Evolutionary conservation across 1,140 invertebrate species (phyloP), one percentile per base, ranked within the genome.

Genomic region (Cheumatopsyche charites): DNA sequence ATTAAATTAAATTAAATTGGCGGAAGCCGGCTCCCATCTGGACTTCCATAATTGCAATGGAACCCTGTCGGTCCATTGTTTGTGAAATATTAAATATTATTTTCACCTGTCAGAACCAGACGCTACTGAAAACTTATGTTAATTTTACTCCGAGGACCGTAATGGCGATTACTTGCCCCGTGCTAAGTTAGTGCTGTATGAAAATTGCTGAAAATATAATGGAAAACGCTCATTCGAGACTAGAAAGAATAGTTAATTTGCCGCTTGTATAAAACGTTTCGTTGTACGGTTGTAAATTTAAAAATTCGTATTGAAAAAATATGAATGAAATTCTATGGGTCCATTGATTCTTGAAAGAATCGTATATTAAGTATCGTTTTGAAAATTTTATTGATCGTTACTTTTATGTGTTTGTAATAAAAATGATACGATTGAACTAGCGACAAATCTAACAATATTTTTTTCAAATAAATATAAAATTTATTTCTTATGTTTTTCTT

Each of bases 21-120:
- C 23, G 63, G 13, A 47, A 66, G 23, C 36, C 63, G 41, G 70
- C 69, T 69, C 73, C 73, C 73, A 72, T 75, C 70, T 75, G 73
- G 73, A 69, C 73, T 66, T 58, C n/a, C 62, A 75, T 70, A 75
- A 72, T 75, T 72, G 52, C 41, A 43, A 13, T 43, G 15, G 42
- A 43, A 7, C 41, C 43, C 17, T 25, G 19, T 21, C 3, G n/a
- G 42, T 36, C 36, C 63, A 66, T 66, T 66, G 63, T 66, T 66
- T 66, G 63, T 66, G 63, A 66, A 66, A 66, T 66, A 66, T 66
- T 42, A 66, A 66, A 42, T 66, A 66, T 66, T 66, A 66, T 66
- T 36, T 63, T 9, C 41, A 66, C 63, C 63, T 66, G 63, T 66
- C 63, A 66, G 63, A 66, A 66, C 15, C 43, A 58, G 55, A 58